Conservation (phyloP, 2,113 vertebrate species). For the Columbina picui region DNA sequence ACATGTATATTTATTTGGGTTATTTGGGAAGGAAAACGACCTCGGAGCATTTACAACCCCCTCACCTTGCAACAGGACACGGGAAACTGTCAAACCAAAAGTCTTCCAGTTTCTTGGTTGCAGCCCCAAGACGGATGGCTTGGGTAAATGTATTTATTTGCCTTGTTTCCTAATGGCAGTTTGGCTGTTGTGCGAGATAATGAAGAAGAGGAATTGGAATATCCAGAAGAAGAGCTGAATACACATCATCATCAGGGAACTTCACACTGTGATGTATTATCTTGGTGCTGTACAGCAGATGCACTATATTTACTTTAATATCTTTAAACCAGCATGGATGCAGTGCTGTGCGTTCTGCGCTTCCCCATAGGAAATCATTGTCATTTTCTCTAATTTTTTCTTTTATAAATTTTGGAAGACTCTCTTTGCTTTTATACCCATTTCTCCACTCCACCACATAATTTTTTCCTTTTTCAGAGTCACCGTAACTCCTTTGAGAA, state of each 20-base stretch:
- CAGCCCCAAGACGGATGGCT: neutral
- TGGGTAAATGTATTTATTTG: neutral
- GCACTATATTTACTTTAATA: conserved; percentile 75
- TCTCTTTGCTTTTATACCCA: neutral
- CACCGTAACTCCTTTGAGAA: neutral
- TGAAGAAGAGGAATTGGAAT: conserved; percentile 39
- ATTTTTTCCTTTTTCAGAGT: neutral
- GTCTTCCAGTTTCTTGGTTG: neutral
- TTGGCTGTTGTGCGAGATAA: conserved; percentile 36
- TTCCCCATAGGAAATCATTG: conserved; percentile 43
- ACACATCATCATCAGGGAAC: conserved; percentile 46
- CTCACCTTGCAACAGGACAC: neutral
- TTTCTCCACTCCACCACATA: neutral
- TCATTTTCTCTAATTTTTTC: conserved; percentile 34
- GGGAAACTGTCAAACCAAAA: neutral
- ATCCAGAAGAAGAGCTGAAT: conserved; percentile 46
- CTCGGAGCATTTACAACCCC: neutral
- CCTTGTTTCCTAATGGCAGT: neutral
- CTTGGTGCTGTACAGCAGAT: conserved; percentile 57
- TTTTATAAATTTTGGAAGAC: neutral
- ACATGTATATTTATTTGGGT: neutral
- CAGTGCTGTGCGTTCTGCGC: neutral
- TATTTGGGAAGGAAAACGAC: neutral
- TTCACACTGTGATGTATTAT: conserved; percentile 68
- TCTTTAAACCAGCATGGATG: conserved; percentile 66